Evolutionary conservation across 2,888 invertebrate species (phyloP), one percentile per base, ranked within the genome.

Genomic region (Ophion obscuratus): DNA sequence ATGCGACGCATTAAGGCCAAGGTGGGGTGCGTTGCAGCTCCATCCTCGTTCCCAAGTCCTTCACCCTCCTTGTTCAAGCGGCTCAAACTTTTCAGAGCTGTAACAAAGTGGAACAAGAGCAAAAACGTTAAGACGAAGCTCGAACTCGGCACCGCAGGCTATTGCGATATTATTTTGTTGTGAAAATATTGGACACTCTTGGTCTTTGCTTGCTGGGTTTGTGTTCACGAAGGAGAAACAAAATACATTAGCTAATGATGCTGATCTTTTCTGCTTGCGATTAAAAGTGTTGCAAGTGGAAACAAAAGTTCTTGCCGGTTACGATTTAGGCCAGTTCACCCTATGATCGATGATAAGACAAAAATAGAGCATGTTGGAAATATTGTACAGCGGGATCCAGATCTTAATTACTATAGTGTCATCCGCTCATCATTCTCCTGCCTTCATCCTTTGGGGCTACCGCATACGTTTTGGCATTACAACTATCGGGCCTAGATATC

Each of bases 1-100:
- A 97, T 97, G 94, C 97, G 96, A 95, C 97, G 96, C 96, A 97
- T 97, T 95, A 97, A 96, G 95, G 97, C 97, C 97, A 97, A 96
- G 95, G 97, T 96, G 95, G 97, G 95, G 95, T 96, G 95, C 88
- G 92, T 88, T 92, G 93, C 90, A 90, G 91, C 92, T 88, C 92
- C 94, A 93, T 94, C 90, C 89, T 93, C 91, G 89, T 92, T 91
- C 83, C 91, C 91, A 89, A 93, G 91, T 89, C 90, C 92, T 89
- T 93, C 93, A 82, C 93, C 93, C 88, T 93, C 92, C 89, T 93
- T 92, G 88, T 92, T 92, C 89, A 93, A 89, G 79, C 90, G 92
- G 84, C 91, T 93, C 88, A 93, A 88, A 76, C 92, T 93, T 88
- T 91, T 92, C 88, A 93, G 91, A 75, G 92, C 94, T 94, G 92